Conservation (phyloP, 2,113 vertebrate species). For the Etheostoma spectabile region DNA sequence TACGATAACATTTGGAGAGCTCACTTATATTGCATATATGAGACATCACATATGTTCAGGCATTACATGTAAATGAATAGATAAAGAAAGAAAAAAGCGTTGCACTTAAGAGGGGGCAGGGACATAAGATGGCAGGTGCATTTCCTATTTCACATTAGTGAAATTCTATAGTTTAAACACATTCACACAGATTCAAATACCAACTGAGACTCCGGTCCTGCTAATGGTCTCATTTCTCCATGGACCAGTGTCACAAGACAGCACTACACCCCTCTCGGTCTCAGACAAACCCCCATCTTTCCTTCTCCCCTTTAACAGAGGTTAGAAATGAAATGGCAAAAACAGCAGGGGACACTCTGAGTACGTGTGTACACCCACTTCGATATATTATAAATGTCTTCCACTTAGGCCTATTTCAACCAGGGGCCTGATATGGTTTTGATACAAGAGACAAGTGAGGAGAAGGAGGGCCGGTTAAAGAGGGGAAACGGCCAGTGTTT, state of each 20-base stretch:
- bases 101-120: too few relatives aligned
- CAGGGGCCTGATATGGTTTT: slow-evolving; percentile 72
- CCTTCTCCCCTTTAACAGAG: slow-evolving; percentile 48
- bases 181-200: slow-evolving; percentile 87
- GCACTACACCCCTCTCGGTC: slow-evolving; percentile 30
- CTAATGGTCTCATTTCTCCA: slow-evolving; percentile 89
- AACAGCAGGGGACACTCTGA: slow-evolving; percentile 81
- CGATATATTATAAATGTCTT: slow-evolving; percentile 86
- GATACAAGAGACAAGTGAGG: slow-evolving; percentile 83
- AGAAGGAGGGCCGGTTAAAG: slow-evolving; percentile 76
- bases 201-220: slow-evolving; percentile 83
- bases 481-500: slow-evolving; percentile 66
- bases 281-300: slow-evolving; percentile 42
- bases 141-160: slow-evolving; percentile 55
- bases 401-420: slow-evolving; percentile 81
- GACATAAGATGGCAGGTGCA: too few relatives aligned
- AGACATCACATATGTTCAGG: too few relatives aligned
- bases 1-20: too few relatives aligned
- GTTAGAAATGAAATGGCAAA: slow-evolving; percentile 85
- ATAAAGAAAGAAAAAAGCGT: too few relatives aligned
- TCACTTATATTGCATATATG: too few relatives aligned
- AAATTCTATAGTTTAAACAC: slow-evolving; percentile 48
- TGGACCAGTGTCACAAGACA: slow-evolving; percentile 66
- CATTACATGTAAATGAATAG: too few relatives aligned
- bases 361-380: slow-evolving; percentile 63